Evolutionary conservation across 2,888 invertebrate genomes (phyloP), one percentile per base, ranked within the genome.

Genomic region (Chaetogeoica ovagalla): DNA sequence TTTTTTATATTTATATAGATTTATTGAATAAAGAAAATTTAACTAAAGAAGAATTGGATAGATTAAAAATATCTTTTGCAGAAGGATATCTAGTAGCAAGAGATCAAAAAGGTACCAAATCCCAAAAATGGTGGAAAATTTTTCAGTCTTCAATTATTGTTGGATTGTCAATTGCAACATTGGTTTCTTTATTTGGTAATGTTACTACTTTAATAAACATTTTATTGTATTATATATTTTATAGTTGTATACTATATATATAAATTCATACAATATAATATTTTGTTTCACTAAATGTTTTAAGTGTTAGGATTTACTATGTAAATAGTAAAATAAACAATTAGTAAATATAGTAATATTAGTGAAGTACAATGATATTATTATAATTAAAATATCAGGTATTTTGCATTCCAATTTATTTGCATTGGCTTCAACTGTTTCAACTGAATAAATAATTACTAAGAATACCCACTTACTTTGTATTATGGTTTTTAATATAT

Each of bases 51-150:
- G 91, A 94, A 86, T 91, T 91, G 83, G 91, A 92, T 83, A 90
- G 91, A 85, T 89, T 95, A 81, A 95, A 95, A 88, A 89, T 95
- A 81, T 96, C 96, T 0, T 96, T 96, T 87, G 95, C 95, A 57
- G 96, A 96, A 86, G 96, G 96, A 0, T 96, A 95, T 85, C 86
- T 94, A 82, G 91, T 94, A 75, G 95, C 94, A 84, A 87, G 88
- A 82, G 88, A 85, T 83, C 84, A 84, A 37, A 85, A 86, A 81
- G 82, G 83, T 57, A 83, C 82, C 19, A 85, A 85, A 82, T 84
- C 85, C 65, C 88, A 89, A 84, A 89, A 89, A 85, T 90, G 90
- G 85, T 88, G 93, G 82, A 91, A 91, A 88, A 86, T 93, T 82
- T 89, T 93, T 43, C 94, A 94, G 85, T 91, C 94, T 84, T 87